Base-by-base conservation (phyloP, 2,113 vertebrate genomes). In the Xyliphius kryptos region DNA sequence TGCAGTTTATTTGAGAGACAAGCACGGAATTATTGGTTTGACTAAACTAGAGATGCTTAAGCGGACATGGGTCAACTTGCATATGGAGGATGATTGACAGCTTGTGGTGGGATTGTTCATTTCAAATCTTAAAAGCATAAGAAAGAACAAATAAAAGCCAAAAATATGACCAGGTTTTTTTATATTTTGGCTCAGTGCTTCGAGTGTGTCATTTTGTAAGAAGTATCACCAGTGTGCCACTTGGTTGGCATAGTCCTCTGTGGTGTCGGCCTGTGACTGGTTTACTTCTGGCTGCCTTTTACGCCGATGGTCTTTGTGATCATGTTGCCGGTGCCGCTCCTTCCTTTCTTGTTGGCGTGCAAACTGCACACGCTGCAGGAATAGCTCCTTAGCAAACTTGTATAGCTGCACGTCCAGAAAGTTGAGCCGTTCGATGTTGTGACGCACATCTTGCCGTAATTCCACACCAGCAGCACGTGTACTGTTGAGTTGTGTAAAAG, bases 171-270 rank as follows among this genome's bases (percentile, higher is more conserved):
- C 58, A 43, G n/a, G n/a, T 9, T 17, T 16, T 19, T 66, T 15
- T 50, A 37, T 11, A 32, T 22, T 2, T 36, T 16, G 53, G 2
- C 47, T 58, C 47, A 9, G 22, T 51, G 16, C 11, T 57, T 12
- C 6, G n/a, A 57, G 57, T 51, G 41, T 51, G 10, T 4, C 6
- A 19, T 40, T 58, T 21, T 38, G 15, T 58, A 48, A 38, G 12
- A n/a, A 66, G 55, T 49, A 69, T 96, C 89, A 98, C 95, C 95
- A 98, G 63, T 89, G 89, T 57, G 88, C 91, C 11, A 98, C 93
- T 71, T 97, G 95, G 79, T 94, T 97, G 1, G 91, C 90, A 75
- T 98, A 98, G 85, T 98, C 93, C 83, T 98, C 94, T 1, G 95
- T 97, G 74, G 94, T 87, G 1, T 87, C 43, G 36, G 72, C 67